phyloP scores from a whole-genome alignment of 2,113 vertebrate genomes.

The Paedocypris sp. region DNA sequence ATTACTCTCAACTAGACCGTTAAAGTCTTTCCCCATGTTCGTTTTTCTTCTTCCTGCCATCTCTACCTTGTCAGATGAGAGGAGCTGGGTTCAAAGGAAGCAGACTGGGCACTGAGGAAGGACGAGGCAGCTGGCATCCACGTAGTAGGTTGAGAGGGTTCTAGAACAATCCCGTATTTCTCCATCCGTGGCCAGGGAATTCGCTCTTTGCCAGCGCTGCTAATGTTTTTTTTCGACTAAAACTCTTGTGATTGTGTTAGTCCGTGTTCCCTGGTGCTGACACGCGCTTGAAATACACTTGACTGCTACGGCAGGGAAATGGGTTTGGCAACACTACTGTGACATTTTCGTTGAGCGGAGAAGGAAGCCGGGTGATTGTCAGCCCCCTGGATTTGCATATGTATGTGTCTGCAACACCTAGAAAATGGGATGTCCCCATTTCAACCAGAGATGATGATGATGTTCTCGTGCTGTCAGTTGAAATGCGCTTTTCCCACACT shows the following conservation, averaged over 20 bases:
- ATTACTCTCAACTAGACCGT: not conserved
- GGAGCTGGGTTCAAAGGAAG: constrained; percentile 18
- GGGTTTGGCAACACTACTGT: not conserved
- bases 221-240: not conserved
- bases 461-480: not conserved
- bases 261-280: not conserved
- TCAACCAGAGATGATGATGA: not conserved
- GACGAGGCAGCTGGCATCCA: constrained; percentile 16
- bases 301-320: not conserved
- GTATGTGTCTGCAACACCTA: not conserved
- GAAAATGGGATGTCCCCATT: not conserved
- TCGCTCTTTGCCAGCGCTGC: constrained; percentile 8
- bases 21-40: not conserved
- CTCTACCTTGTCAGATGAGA: constrained; percentile 9
- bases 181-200: constrained; percentile 3
- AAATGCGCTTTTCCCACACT: not conserved
- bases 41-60: not conserved
- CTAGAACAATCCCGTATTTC: not conserved
- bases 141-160: constrained; percentile 15
- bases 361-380: not conserved
- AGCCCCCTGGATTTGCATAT: not conserved
- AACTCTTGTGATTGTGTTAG: not conserved
- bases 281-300: constrained; percentile 11
- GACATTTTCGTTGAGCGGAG: not conserved
- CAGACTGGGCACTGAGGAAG: constrained; percentile 23